A percentile compares a stretch with the other conserved stretches of the same genome.
phyloP scores from a whole-genome alignment of 1,140 invertebrate genomes.

The Ptiloglossa arizonensis region DNA sequence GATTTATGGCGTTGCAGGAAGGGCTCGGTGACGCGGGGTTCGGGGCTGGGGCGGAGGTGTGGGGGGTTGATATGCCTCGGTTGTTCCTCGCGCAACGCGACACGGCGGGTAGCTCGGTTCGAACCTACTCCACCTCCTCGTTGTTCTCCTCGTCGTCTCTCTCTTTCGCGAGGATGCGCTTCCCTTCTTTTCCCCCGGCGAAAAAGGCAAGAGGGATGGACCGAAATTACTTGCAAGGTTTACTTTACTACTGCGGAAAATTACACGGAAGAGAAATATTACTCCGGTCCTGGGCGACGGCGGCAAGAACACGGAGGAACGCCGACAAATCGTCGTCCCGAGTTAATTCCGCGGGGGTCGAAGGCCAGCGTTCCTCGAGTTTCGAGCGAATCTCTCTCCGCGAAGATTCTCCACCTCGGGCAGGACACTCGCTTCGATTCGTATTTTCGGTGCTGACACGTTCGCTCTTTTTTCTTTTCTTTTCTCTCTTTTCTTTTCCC shows the following conservation, averaged over 20 bases:
- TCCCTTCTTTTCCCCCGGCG: conserved; percentile 2
- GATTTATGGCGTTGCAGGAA: conserved; percentile 80
- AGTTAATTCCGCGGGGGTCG: not conserved
- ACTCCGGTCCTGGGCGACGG: not conserved
- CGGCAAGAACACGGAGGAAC: not conserved
- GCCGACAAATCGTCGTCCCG: not conserved
- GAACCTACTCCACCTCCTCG: not conserved
- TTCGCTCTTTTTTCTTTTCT: conserved; percentile 14
- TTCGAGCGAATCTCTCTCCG: not conserved
- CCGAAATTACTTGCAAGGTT: conserved; percentile 43
- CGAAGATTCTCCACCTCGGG: not conserved
- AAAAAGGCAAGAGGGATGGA: conserved; percentile 31
- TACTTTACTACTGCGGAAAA: conserved; percentile 35
- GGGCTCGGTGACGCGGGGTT: conserved; percentile 19
- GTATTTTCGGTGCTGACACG: conserved; percentile 17
- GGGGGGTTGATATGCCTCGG: conserved; percentile 50
- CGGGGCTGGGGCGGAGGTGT: conserved; percentile 2
- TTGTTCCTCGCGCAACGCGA: conserved; percentile 57
- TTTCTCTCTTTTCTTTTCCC: too few species aligned
- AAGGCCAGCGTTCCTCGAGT: not conserved
- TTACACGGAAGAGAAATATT: conserved; percentile 25
- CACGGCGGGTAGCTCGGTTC: conserved; percentile 9
- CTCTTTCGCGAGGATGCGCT: not conserved
- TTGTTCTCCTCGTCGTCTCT: too few species aligned
- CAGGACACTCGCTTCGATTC: not conserved